Evolutionary conservation across 2,113 vertebrate species (phyloP).

Genomic region (Zonotrichia leucophrys): DNA sequence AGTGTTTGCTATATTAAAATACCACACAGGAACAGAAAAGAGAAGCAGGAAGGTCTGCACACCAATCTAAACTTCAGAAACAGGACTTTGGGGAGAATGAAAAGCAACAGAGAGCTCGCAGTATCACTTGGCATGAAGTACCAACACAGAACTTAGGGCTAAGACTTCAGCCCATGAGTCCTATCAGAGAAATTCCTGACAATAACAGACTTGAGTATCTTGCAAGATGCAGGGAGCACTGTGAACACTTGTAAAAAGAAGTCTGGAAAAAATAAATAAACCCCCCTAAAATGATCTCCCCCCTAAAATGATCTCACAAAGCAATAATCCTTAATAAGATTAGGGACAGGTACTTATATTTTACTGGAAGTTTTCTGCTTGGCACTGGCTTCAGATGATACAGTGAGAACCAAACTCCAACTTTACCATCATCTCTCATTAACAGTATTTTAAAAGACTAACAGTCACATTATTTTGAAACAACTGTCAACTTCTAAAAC

Average conservation of each 20-base stretch:
- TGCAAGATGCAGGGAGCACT: background rate
- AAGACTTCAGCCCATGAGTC: background rate
- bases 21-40: background rate
- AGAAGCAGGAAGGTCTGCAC: background rate
- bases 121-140: background rate
- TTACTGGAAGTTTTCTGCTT: background rate
- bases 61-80: background rate
- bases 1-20: background rate
- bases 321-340: background rate
- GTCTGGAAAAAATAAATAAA: background rate
- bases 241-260: background rate
- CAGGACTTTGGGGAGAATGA: accelerated
- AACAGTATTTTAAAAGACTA: background rate
- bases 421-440: background rate
- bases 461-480: background rate
- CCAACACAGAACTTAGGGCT: background rate
- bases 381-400: background rate
- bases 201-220: background rate
- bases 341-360: background rate
- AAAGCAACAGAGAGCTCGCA: background rate
- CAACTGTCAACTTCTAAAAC: background rate
- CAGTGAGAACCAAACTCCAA: background rate
- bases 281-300: background rate
- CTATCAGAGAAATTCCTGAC: background rate
- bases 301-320: background rate